phyloP scores from a whole-genome alignment of 1,140 invertebrate species.

The Drusus annulatus region DNA sequence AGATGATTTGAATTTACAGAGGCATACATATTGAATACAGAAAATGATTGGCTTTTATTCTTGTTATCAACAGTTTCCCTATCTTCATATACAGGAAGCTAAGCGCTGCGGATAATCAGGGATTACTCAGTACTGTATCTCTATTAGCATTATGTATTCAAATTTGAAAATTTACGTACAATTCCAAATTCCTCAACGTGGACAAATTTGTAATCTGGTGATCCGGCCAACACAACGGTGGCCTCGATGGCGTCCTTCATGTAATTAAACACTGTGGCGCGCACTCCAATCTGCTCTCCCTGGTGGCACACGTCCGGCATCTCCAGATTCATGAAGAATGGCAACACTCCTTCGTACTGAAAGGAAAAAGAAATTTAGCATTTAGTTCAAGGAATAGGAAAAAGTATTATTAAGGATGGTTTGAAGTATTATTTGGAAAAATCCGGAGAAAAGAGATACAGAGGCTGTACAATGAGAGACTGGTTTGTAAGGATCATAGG shows the following conservation, averaged over 20 bases:
- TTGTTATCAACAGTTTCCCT: too few species aligned
- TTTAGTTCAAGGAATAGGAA: too few species aligned
- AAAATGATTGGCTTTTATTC: too few species aligned
- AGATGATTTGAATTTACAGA: neutral
- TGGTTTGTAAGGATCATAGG: too few species aligned
- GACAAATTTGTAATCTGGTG: slow-evolving; percentile 93
- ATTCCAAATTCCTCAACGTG: slow-evolving; percentile 93
- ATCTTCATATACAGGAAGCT: too few species aligned
- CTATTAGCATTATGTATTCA: too few species aligned
- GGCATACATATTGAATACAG: too few species aligned
- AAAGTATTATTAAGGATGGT: neutral
- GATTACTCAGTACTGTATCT: too few species aligned
- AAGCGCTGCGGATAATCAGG: too few species aligned
- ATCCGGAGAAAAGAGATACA: too few species aligned
- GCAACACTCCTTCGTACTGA: slow-evolving; percentile 86
- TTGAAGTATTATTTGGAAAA: too few species aligned
- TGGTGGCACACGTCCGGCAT: slow-evolving; percentile 87
- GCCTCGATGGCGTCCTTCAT: slow-evolving; percentile 88
- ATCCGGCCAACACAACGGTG: slow-evolving; percentile 88
- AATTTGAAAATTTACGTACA: slow-evolving; percentile 69
- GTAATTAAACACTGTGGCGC: slow-evolving; percentile 96
- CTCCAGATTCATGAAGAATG: slow-evolving; percentile 96
- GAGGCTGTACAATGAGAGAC: too few species aligned
- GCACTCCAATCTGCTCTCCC: slow-evolving; percentile 94
- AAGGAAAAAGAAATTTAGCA: slow-evolving; percentile 46